Evolutionary conservation across 2,797 vertebrate genomes (phyloP).

Genomic region (Tachyglossus aculeatus): DNA sequence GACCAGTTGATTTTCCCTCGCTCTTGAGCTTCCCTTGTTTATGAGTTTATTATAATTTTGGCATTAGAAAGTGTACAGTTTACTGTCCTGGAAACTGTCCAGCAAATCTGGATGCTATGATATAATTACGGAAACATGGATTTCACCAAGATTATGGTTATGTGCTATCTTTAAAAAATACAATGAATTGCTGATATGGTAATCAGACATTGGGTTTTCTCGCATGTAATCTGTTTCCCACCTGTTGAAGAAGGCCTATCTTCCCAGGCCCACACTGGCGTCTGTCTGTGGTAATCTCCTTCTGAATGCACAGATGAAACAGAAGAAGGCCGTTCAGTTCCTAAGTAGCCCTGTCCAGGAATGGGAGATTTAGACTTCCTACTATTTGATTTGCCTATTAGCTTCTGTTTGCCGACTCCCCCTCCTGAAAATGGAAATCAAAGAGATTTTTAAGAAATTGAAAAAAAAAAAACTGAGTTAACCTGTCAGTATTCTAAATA

Average conservation of each 20-base stretch:
- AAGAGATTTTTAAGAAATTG: background rate
- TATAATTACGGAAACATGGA: too few relatives aligned
- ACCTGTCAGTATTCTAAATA: too few relatives aligned
- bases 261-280: conserved; percentile 93
- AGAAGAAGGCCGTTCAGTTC: conserved; percentile 91
- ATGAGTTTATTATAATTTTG: too few relatives aligned
- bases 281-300: conserved; percentile 95
- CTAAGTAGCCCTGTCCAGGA: conserved; percentile 88
- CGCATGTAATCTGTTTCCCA: conserved; percentile 53
- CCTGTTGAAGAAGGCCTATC: conserved; percentile 97
- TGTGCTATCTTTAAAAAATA: too few relatives aligned
- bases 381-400: conserved; percentile 86
- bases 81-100: background rate
- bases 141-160: too few relatives aligned
- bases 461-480: background rate
- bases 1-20: background rate
- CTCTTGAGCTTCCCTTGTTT: background rate
- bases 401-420: conserved; percentile 86
- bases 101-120: background rate
- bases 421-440: conserved; percentile 73
- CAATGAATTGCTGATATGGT: too few relatives aligned
- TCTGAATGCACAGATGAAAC: conserved; percentile 98
- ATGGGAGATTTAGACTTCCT: conserved; percentile 96
- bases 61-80: background rate
- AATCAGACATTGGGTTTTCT: background rate